These are phyloP conservation scores for Drosophila meridionalis DNA, from an alignment of 2,888 invertebrate species.

Conservation along the genomic window DNA sequence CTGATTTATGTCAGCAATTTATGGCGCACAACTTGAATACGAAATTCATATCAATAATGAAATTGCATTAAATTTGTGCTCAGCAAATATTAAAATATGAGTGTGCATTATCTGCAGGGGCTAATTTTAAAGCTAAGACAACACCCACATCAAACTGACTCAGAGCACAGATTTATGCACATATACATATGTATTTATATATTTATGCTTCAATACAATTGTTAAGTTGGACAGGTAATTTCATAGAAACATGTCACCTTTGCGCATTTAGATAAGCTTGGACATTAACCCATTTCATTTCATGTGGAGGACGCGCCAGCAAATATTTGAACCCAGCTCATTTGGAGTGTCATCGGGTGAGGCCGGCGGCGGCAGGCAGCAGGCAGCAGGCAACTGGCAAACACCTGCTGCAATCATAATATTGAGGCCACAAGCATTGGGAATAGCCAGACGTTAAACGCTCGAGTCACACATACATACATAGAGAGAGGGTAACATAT, in stretches of 20 bases:
- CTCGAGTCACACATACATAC: neutral
- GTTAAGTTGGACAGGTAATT: constrained; percentile 1
- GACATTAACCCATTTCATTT: constrained; percentile 29
- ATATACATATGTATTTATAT: neutral
- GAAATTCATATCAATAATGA: neutral
- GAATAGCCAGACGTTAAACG: constrained; percentile 8
- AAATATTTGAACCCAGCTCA: constrained; percentile 28
- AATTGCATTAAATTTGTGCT: neutral
- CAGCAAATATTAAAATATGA: neutral
- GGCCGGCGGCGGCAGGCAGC: neutral
- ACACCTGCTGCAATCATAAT: constrained; percentile 9
- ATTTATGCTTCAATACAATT: neutral
- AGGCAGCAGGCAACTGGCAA: neutral
- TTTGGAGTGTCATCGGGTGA: constrained; percentile 2
- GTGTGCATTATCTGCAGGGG: neutral
- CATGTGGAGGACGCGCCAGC: neutral
- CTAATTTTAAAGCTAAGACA: neutral
- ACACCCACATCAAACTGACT: neutral
- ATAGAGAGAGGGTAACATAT: neutral
- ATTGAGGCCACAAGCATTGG: constrained; percentile 10
- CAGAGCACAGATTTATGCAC: neutral
- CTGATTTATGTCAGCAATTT: neutral
- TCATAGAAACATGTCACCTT: constrained; percentile 16
- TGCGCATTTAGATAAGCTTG: constrained; percentile 26
- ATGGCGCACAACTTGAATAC: neutral